phyloP scores from a whole-genome alignment of 2,113 vertebrate species.

The Mobula hypostoma region DNA sequence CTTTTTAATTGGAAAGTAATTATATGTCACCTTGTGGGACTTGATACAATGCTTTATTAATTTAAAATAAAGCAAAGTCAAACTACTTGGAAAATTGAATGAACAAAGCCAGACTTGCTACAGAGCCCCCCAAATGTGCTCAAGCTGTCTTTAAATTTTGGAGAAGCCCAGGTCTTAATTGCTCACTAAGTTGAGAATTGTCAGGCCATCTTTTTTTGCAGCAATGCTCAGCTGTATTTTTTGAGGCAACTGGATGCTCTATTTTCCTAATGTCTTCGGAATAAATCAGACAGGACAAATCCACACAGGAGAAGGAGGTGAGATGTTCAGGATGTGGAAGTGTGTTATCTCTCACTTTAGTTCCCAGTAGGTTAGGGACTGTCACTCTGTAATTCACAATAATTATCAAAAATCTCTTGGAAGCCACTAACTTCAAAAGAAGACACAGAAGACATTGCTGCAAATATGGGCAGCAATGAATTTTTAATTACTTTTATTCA shows the following conservation, averaged over 20 bases:
- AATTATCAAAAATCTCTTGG: neutral
- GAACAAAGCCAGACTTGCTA: neutral
- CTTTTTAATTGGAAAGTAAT: conserved; percentile 35
- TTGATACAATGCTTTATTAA: neutral
- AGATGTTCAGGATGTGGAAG: neutral
- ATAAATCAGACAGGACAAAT: neutral
- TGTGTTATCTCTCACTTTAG: neutral
- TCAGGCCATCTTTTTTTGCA: neutral
- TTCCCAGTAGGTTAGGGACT: neutral
- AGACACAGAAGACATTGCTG: no score
- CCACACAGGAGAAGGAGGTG: neutral
- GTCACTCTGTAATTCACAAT: neutral
- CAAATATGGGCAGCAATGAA: neutral
- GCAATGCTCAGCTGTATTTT: no score
- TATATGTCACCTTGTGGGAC: conserved; percentile 10
- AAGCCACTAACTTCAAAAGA: neutral
- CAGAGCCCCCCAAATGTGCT: neutral
- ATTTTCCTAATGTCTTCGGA: neutral
- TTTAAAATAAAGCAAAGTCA: neutral
- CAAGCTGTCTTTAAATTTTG: neutral
- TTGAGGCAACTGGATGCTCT: neutral
- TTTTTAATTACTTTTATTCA: neutral
- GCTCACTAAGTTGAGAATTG: neutral
- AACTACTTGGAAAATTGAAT: neutral
- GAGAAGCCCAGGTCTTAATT: neutral